These are phyloP conservation scores for Mormyrus hasselquistii DNA, from an alignment of 2,797 vertebrate species.

Conservation along the genomic window DNA sequence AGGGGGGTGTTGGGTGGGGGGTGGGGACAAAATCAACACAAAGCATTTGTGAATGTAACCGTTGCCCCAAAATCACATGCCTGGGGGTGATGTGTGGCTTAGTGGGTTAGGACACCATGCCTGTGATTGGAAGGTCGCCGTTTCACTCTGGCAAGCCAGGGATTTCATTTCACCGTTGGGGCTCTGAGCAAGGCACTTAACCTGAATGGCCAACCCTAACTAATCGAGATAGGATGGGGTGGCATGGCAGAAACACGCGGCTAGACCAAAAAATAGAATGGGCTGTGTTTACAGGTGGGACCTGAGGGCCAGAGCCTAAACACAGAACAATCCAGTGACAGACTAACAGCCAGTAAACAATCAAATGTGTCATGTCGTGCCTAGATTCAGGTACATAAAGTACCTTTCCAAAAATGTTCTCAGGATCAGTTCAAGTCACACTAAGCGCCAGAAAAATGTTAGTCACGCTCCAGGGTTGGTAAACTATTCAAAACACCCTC, in stretches of 20 bases:
- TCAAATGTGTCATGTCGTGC: not conserved
- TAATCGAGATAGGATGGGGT: not conserved
- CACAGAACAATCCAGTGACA: not conserved
- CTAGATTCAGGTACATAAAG: not conserved
- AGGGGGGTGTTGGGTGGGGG: not conserved
- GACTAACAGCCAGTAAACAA: not conserved
- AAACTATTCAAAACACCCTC: not conserved
- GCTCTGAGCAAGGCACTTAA: not conserved
- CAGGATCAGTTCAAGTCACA: not conserved
- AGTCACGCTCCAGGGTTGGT: not conserved
- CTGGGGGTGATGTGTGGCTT: not conserved
- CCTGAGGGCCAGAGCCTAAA: not conserved
- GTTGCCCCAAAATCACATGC: slow-evolving; percentile 30
- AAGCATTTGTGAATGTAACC: slow-evolving; percentile 24
- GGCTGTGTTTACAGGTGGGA: not conserved
- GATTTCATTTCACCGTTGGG: not conserved
- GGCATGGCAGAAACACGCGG: not conserved
- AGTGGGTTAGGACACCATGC: not conserved
- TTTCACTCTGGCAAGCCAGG: slow-evolving; percentile 4
- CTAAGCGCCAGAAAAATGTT: not conserved
- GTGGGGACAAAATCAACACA: slow-evolving; percentile 13
- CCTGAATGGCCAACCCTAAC: not conserved
- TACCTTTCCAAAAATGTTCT: not conserved
- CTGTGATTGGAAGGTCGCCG: not conserved
- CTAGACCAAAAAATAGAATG: not conserved